phyloP scores from a whole-genome alignment of 2,797 vertebrate genomes.

The Alectoris magna region DNA sequence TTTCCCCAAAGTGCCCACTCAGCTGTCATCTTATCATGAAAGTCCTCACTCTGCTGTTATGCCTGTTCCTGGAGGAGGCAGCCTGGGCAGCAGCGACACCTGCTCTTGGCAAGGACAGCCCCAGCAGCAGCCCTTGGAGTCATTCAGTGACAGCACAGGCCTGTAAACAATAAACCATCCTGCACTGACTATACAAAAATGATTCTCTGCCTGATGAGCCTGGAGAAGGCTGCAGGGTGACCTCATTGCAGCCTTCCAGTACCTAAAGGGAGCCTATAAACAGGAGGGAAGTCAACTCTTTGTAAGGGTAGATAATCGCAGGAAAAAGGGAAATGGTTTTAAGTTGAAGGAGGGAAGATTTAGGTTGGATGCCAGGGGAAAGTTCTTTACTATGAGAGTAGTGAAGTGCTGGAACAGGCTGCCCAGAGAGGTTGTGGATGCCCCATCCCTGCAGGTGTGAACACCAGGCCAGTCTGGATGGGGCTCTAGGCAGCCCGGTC shows the following conservation, averaged over 20 bases:
- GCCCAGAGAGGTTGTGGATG: not conserved
- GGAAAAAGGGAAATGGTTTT: no score
- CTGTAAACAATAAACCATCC: not conserved
- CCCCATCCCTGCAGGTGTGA: no score
- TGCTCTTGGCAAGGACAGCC: not conserved
- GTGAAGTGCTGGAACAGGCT: not conserved
- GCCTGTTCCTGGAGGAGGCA: not conserved
- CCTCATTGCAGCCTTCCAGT: no score
- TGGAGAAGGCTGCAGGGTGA: no score
- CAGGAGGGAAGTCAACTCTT: no score
- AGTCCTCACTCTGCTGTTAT: not conserved
- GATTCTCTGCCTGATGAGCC: not conserved
- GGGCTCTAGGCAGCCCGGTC: no score
- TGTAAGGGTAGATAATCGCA: no score
- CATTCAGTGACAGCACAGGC: not conserved
- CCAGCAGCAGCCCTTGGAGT: rapidly evolving
- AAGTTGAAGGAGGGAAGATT: no score
- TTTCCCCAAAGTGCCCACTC: not conserved
- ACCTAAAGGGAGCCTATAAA: no score
- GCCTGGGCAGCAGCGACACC: not conserved
- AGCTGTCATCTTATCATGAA: not conserved
- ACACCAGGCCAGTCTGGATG: no score
- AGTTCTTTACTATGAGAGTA: no score
- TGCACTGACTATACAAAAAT: not conserved
- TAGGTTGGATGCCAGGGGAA: no score